Base-by-base conservation (phyloP, 2,888 invertebrate species). In the Acronicta alni region DNA sequence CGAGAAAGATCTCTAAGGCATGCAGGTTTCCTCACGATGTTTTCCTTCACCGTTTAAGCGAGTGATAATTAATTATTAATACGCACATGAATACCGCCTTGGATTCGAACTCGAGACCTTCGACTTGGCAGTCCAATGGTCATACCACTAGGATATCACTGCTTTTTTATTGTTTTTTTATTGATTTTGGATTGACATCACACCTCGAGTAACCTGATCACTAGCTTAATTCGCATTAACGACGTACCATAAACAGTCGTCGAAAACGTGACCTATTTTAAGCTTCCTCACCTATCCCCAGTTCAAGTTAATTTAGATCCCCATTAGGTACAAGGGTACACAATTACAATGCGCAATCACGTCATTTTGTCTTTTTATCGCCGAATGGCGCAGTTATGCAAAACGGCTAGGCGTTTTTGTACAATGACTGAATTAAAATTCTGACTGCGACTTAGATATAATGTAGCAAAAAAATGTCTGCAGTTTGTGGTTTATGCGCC, bases 321-420 rank as follows among this genome's bases (percentile, higher is more conserved):
- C 35, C 32, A 14, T 32, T 35, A 10, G n/a, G 7, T 16, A 20
- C 38, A 41, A 41, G n/a, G 32, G 20, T n/a, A 52, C 54, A 49
- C 23, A 49, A 68, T 68, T 72, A 72, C 61, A 68, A 38, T 67
- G 53, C 54, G 43, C 18, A 54, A 72, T 54, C 54, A 67, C 54
- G 68, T 54, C 61, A 51, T 68, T 72, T 51, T 35, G 49, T 8
- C 44, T 67, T 72, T 67, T 52, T 60, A 52, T 35, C 39, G 30
- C 54, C 26, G 17, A 68, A 72, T 41, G 54, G 38, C 51, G 68
- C 68, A 47, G 60, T 67, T 72, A 72, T 72, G 68, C 54, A 68
- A 72, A 67, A 60, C 44, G 43, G 61, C 54, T 52, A 60, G 68
- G 61, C 60, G 30, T 47, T 71, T 67, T 46, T 52, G 43, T 32